These are phyloP conservation scores for Philhelius pedissequus DNA, from an alignment of 2,888 invertebrate species.

Conservation along the genomic window DNA sequence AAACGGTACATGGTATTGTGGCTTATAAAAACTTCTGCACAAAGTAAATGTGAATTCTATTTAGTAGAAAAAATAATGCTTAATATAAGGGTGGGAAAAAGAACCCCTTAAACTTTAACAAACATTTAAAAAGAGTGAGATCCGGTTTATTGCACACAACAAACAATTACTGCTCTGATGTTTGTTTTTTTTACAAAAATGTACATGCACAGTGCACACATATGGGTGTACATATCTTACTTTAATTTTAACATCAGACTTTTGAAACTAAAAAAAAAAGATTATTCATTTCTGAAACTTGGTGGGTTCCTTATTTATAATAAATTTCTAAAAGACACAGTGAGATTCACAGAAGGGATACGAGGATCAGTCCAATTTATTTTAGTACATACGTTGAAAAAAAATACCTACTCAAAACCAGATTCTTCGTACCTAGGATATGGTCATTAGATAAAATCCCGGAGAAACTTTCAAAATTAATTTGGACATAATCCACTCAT, in stretches of 20 bases:
- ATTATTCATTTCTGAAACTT: too few relatives aligned
- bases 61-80: not conserved
- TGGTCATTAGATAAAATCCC: too few relatives aligned
- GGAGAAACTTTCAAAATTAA: too few relatives aligned
- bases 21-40: not conserved
- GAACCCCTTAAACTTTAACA: not conserved
- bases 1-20: not conserved
- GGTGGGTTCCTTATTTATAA: too few relatives aligned
- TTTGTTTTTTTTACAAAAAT: not conserved
- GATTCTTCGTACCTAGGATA: too few relatives aligned
- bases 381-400: too few relatives aligned
- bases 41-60: slow-evolving; percentile 54
- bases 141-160: not conserved
- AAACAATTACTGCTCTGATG: not conserved
- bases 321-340: too few relatives aligned
- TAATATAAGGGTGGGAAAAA: not conserved
- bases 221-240: not conserved
- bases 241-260: not conserved
- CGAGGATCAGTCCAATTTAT: too few relatives aligned
- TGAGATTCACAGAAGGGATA: too few relatives aligned
- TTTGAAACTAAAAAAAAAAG: not conserved
- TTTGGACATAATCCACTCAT: too few relatives aligned
- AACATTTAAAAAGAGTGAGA: not conserved
- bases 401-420: too few relatives aligned
- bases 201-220: too few relatives aligned